phyloP scores from a whole-genome alignment of 2,888 invertebrate genomes.

The Camptogramma bilineatum region DNA sequence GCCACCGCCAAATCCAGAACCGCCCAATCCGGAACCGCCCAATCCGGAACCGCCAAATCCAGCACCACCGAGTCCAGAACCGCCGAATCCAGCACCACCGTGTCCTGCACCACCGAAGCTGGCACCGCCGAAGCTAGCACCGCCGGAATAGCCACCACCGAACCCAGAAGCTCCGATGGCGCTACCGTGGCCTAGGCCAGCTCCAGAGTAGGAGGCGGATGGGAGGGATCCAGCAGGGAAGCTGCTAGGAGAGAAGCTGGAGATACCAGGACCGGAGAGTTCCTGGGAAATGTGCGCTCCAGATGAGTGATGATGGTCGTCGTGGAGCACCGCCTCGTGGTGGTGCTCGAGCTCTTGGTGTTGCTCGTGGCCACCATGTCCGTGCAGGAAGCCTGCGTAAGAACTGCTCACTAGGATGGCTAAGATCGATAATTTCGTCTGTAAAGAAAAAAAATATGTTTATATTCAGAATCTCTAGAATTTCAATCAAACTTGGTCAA shows the following conservation, averaged over 20 bases:
- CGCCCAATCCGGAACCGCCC: constrained; percentile 15
- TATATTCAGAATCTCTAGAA: neutral
- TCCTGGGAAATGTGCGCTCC: constrained; percentile 23
- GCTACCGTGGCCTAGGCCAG: constrained; percentile 42
- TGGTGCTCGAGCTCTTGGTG: constrained; percentile 45
- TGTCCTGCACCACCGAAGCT: constrained; percentile 38
- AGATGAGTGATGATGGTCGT: constrained; percentile 38
- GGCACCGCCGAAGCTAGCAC: constrained; percentile 16
- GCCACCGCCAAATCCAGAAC: constrained; percentile 14
- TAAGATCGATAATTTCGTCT: constrained; percentile 76
- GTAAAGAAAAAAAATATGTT: constrained; percentile 54
- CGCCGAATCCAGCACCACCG: constrained; percentile 27
- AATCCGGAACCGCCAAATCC: constrained; percentile 18
- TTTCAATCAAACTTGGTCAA: neutral
- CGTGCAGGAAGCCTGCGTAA: constrained; percentile 68
- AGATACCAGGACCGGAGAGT: constrained; percentile 38
- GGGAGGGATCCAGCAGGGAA: constrained; percentile 76
- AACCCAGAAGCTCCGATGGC: constrained; percentile 26
- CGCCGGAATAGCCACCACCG: constrained; percentile 5
- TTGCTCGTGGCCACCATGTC: constrained; percentile 53
- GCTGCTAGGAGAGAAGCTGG: constrained; percentile 76
- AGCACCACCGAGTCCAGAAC: constrained; percentile 11
- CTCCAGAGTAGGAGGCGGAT: constrained; percentile 71
- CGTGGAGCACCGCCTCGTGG: constrained; percentile 43
- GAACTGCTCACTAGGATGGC: constrained; percentile 74